These are phyloP conservation scores for Diploscapter pachys DNA, from an alignment of 1,140 invertebrate species.

Conservation along the genomic window DNA sequence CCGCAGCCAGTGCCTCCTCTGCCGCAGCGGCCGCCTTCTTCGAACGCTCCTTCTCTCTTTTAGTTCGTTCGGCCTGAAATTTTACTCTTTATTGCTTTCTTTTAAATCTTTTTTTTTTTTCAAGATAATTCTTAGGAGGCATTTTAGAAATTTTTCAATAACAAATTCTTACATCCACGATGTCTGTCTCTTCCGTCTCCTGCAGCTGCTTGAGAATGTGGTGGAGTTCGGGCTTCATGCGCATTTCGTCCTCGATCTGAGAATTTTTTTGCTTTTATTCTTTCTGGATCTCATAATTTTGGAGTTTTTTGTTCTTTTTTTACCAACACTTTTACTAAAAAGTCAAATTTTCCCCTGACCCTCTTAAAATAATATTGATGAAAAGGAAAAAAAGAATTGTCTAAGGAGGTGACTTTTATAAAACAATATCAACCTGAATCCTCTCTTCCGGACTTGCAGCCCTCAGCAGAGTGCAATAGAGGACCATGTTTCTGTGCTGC, in stretches of 20 bases:
- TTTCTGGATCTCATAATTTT: too few species aligned
- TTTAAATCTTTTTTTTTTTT: too few species aligned
- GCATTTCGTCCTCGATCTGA: conserved; percentile 82
- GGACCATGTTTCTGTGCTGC: conserved; percentile 85
- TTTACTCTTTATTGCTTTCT: too few species aligned
- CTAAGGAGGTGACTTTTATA: neutral
- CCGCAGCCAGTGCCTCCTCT: conserved; percentile 45
- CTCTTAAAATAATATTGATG: too few species aligned
- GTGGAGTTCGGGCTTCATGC: conserved; percentile 73
- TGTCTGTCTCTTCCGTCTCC: conserved; percentile 75
- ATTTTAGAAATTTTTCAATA: too few species aligned
- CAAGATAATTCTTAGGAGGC: too few species aligned
- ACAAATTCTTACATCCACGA: conserved; percentile 48
- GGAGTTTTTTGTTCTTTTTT: too few species aligned
- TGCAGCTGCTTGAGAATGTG: conserved; percentile 76
- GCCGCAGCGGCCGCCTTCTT: conserved; percentile 39
- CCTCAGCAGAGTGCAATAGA: conserved; percentile 94
- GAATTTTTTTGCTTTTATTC: neutral
- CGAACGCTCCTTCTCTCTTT: conserved; percentile 7
- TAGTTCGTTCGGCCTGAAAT: conserved; percentile 8
- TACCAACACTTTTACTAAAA: too few species aligned
- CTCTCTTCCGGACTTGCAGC: conserved; percentile 90
- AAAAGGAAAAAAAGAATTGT: conserved; percentile 8
- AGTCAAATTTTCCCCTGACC: too few species aligned
- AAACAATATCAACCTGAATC: conserved; percentile 61